Base-by-base conservation (phyloP, 2,888 invertebrate species). In the Chymomyza amoena region DNA sequence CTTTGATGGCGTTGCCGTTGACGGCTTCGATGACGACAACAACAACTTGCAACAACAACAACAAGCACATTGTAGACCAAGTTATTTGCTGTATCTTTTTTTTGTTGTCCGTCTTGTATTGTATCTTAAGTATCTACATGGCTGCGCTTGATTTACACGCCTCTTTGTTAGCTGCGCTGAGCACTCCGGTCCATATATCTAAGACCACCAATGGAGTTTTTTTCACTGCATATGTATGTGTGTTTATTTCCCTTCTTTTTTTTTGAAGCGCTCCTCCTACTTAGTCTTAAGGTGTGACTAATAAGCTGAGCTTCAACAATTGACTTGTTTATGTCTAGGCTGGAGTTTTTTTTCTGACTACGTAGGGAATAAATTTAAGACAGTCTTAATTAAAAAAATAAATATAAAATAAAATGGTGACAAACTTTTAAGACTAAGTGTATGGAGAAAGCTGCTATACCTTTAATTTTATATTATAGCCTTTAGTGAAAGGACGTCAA, bases 131-230 rank as follows among this genome's bases (percentile, higher is more conserved):
- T 75, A 71, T 71, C 84, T 57, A 57, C 57, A 57, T 57, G 57
- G 57, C 57, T 80, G 66, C 18, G 69, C 72, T 62, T 68, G 73
- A 76, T 71, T 83, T 75, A 77, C 77, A 83, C 86, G 81, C 81
- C 87, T 74, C 73, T 69, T 69, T 74, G 51, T 39, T 18, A n/a
- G 36, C 39, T 13, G 39, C 13, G 39, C 39, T 45, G n/a, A n/a
- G 39, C 39, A 13, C 39, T 45, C 13, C 13, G 39, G 39, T 10
- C 39, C 39, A 13, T 13, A 45, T 13, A 7, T 13, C 39, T 15
- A 18, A 5, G 84, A 79, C 82, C 80, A 80, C 80, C 80, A 80
- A 84, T 80, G 84, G 82, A 77, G 81, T 62, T 72, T 32, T 32
- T 25, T 25, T 39, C 60, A 36, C n/a, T 54, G 32, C 7, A 6